These are phyloP conservation scores for Leptopilina syphax DNA, from an alignment of 2,888 invertebrate genomes.

Conservation along the genomic window DNA sequence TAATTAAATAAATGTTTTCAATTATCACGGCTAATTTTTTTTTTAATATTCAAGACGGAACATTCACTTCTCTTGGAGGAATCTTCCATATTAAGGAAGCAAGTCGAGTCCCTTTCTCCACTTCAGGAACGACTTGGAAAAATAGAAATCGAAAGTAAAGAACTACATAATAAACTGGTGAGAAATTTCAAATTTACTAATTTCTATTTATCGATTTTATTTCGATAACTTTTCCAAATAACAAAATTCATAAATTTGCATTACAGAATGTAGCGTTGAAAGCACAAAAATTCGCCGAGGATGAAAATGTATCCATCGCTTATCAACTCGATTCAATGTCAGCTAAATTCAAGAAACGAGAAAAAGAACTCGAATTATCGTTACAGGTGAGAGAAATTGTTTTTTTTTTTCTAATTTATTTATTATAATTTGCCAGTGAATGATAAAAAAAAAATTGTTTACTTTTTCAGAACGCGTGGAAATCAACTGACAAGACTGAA, in stretches of 20 bases:
- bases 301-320: slow-evolving; percentile 71
- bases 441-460: neutral
- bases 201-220: neutral
- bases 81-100: slow-evolving; percentile 45
- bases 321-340: slow-evolving; percentile 79
- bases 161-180: slow-evolving; percentile 49
- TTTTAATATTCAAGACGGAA: slow-evolving; percentile 38
- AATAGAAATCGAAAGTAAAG: slow-evolving; percentile 53
- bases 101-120: slow-evolving; percentile 49
- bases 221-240: neutral
- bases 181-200: neutral
- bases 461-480: slow-evolving; percentile 36
- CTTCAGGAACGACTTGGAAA: slow-evolving; percentile 46
- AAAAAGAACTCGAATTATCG: slow-evolving; percentile 76
- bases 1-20: neutral
- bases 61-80: slow-evolving; percentile 34
- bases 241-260: neutral
- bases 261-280: slow-evolving; percentile 54
- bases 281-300: slow-evolving; percentile 49
- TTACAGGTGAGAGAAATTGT: slow-evolving; percentile 45
- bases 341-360: slow-evolving; percentile 78
- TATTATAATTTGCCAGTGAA: neutral
- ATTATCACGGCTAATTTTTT: neutral
- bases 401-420: slow-evolving; percentile 20
- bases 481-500: neutral